Evolutionary conservation across 1,140 invertebrate species (phyloP).

Genomic region (Sitophilus oryzae): DNA sequence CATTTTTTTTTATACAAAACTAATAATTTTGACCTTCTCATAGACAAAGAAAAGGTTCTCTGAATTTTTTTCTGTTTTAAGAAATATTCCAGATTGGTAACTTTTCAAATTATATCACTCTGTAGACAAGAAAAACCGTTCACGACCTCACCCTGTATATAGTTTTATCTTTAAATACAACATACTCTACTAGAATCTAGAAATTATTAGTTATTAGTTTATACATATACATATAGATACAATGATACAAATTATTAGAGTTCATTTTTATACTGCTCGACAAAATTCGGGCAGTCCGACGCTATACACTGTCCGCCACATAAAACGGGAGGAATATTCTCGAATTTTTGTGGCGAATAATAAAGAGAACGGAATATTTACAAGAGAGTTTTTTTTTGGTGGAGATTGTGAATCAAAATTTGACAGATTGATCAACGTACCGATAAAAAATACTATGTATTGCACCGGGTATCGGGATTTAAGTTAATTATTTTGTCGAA

Average conservation of each 20-base stretch:
- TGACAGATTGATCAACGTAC: conserved; percentile 2
- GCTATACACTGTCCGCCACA: conserved; percentile 2
- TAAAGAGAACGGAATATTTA: conserved; percentile 28
- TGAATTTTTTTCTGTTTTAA: too few relatives aligned
- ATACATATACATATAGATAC: conserved; percentile 40
- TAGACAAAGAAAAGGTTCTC: too few relatives aligned
- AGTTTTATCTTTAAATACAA: conserved; percentile 17
- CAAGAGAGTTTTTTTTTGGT: conserved; percentile 23
- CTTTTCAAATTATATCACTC: too few relatives aligned
- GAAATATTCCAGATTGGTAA: too few relatives aligned
- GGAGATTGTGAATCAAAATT: conserved; percentile 1
- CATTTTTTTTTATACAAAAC: too few relatives aligned
- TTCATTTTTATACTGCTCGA: conserved; percentile 40
- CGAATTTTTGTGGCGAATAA: too few relatives aligned
- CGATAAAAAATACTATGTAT: background rate
- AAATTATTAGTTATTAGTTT: conserved; percentile 14
- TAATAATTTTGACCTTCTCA: too few relatives aligned
- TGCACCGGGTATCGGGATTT: background rate
- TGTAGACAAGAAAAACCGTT: background rate
- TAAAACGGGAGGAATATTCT: conserved; percentile 2
- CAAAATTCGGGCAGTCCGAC: background rate
- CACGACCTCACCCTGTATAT: conserved; percentile 1
- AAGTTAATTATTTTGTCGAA: background rate
- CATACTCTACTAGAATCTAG: conserved; percentile 15
- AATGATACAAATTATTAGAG: conserved; percentile 42